phyloP scores from a whole-genome alignment of 2,888 invertebrate genomes.

The Zaprionus bogoriensis region DNA sequence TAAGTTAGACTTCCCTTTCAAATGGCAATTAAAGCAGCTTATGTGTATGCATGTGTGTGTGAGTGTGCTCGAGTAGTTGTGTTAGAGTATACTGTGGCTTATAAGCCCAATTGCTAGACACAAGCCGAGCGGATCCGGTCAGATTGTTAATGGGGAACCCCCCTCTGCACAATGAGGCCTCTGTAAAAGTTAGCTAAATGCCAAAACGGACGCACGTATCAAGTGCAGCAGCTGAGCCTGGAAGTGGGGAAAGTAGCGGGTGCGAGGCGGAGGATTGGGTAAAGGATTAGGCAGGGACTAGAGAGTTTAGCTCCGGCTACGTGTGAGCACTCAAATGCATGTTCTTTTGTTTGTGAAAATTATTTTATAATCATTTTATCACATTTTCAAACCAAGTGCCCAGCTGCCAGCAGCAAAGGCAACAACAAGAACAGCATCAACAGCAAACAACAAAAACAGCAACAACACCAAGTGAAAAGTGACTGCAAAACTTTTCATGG shows the following conservation, averaged over 20 bases:
- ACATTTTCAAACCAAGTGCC: constrained; percentile 62
- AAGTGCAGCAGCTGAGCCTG: constrained; percentile 20
- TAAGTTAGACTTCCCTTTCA: background rate
- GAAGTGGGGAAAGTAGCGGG: background rate
- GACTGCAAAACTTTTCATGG: constrained; percentile 50
- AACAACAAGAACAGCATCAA: constrained; percentile 7
- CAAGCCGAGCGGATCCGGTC: constrained; percentile 16
- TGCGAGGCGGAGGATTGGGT: background rate
- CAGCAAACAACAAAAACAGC: constrained; percentile 2
- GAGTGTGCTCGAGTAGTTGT: background rate
- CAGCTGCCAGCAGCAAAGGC: constrained; percentile 48
- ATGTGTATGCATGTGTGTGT: background rate
- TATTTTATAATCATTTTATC: constrained; percentile 78
- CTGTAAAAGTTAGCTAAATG: constrained; percentile 33
- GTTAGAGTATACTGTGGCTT: no score
- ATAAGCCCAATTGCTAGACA: constrained; percentile 43
- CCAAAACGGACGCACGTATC: constrained; percentile 55
- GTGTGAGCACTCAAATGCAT: constrained; percentile 47
- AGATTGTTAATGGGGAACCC: background rate
- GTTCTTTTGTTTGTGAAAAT: constrained; percentile 71
- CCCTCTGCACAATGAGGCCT: background rate
- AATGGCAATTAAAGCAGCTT: constrained; percentile 24
- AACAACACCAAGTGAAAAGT: constrained; percentile 13
- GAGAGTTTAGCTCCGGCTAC: constrained; percentile 15
- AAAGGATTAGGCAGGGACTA: constrained; percentile 4